A percentile compares a stretch with the other conserved stretches of the same genome.
Evolutionary conservation across 2,888 invertebrate genomes (phyloP).

Genomic region (Monochamus alternatus): DNA sequence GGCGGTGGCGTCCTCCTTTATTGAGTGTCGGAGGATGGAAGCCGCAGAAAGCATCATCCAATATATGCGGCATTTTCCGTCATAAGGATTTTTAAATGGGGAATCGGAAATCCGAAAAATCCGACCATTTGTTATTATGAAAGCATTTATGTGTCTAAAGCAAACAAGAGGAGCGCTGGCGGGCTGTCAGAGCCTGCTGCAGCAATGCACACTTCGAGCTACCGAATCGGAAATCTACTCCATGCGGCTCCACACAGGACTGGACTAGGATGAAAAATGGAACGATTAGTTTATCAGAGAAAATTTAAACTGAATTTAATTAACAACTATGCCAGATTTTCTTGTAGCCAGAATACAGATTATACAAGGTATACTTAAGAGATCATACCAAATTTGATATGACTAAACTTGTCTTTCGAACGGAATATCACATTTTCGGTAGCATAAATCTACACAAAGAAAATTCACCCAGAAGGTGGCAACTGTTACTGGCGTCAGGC

Average conservation of each 20-base stretch:
- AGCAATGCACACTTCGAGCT: constrained; percentile 47
- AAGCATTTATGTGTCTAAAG: constrained; percentile 52
- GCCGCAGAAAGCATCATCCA: constrained; percentile 14
- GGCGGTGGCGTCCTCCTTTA: constrained; percentile 6
- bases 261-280: not conserved
- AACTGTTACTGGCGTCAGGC: no score
- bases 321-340: no score
- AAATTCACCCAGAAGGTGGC: no score
- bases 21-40: constrained; percentile 13
- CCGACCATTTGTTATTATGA: constrained; percentile 56
- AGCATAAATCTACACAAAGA: no score
- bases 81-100: constrained; percentile 52
- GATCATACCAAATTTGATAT: no score
- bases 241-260: constrained; percentile 5
- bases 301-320: no score
- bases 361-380: no score
- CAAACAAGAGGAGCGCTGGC: constrained; percentile 47
- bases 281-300: no score
- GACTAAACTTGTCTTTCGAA: no score
- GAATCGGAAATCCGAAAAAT: constrained; percentile 54
- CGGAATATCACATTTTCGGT: no score
- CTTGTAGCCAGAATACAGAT: no score
- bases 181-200: constrained; percentile 43
- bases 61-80: constrained; percentile 44
- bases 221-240: constrained; percentile 42